These are phyloP conservation scores for Sebastes cheni DNA, from an alignment of 2,797 vertebrate species.

Conservation along the genomic window DNA sequence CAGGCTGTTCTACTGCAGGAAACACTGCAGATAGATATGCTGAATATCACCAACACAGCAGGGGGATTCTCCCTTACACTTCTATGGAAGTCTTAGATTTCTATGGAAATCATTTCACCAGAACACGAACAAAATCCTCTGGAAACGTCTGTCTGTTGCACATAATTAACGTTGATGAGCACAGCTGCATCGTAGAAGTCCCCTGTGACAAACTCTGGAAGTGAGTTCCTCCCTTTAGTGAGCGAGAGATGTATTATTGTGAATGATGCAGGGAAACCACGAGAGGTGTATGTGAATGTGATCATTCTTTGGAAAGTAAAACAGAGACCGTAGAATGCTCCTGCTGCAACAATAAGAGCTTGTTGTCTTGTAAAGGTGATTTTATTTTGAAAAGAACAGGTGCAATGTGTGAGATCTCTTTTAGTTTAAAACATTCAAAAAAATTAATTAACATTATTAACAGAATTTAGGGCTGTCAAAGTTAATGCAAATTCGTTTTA, in stretches of 20 bases:
- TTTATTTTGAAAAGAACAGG: neutral
- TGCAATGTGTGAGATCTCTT: too few species aligned
- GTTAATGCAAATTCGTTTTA: too few species aligned
- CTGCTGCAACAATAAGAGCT: neutral
- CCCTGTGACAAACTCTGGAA: neutral
- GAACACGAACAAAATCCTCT: neutral
- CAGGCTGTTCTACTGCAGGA: neutral
- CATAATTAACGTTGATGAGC: too few species aligned
- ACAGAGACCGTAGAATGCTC: neutral
- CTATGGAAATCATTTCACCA: neutral
- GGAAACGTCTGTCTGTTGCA: neutral
- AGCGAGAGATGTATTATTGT: neutral
- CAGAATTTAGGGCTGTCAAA: too few species aligned
- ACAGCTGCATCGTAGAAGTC: neutral
- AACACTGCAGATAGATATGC: neutral
- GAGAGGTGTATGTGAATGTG: rapidly evolving
- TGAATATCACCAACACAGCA: neutral
- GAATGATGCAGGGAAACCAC: neutral
- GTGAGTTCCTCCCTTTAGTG: neutral
- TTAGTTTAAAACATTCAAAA: too few species aligned
- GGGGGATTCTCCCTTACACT: neutral
- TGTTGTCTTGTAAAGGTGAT: neutral
- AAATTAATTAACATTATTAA: too few species aligned
- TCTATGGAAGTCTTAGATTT: neutral
- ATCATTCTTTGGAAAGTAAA: constrained; percentile 16